Percentiles rank a stretch among this genome's conserved stretches.
Conservation (phyloP, 2,113 vertebrate species). For the Taxidea taxus region DNA sequence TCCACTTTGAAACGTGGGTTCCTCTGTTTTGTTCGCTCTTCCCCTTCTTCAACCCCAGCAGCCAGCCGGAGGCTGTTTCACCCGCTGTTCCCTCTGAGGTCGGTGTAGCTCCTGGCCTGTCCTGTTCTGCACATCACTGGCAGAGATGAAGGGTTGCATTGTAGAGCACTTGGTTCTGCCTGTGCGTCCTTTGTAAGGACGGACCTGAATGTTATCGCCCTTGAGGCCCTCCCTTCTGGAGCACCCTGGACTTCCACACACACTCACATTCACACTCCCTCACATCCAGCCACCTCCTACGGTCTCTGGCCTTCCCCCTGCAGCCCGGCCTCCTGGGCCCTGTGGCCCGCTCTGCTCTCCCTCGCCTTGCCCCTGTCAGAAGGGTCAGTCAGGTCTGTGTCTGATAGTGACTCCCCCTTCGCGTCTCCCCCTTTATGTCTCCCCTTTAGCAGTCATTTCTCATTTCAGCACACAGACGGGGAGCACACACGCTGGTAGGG, state of each 20-base stretch:
- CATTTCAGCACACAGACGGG: rapidly evolving
- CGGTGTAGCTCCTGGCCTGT: not conserved
- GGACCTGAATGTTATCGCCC: conserved; percentile 70
- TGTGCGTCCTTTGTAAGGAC: conserved; percentile 32
- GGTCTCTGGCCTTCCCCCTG: not conserved
- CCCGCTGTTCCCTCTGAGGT: not conserved
- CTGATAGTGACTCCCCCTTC: not conserved
- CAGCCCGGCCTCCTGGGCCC: not conserved
- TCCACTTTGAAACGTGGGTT: not conserved
- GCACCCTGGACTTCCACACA: conserved; percentile 28
- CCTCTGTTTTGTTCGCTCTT: not conserved
- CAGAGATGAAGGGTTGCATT: conserved; percentile 60
- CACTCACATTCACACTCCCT: conserved; percentile 21
- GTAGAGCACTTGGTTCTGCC: not conserved
- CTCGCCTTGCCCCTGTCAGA: not conserved
- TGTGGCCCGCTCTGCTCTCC: rapidly evolving
- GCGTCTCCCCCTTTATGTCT: not conserved
- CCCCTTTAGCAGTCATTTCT: not conserved
- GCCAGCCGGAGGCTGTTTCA: not conserved
- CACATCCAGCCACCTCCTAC: not conserved
- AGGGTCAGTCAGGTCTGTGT: not conserved
- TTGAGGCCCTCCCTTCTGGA: conserved; percentile 56
- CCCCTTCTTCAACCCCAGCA: not conserved
- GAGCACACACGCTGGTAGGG: no score
- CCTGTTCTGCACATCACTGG: not conserved